Percentiles rank a stretch among this genome's conserved stretches.
Evolutionary conservation across 2,888 invertebrate species (phyloP).

Genomic region (Oegoconia quadripuncta): DNA sequence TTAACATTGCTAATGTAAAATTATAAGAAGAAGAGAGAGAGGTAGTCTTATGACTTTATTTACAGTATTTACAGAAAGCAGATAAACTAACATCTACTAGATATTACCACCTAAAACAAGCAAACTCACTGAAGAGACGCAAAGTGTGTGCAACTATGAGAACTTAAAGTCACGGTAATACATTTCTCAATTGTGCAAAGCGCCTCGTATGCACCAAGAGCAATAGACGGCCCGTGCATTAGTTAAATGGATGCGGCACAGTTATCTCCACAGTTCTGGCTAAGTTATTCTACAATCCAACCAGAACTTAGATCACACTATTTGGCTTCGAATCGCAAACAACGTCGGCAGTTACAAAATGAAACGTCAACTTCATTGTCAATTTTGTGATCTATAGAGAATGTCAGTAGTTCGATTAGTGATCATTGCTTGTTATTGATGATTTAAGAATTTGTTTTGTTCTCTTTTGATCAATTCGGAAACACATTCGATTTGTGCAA

Average conservation of each 20-base stretch:
- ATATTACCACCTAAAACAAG: too few species aligned
- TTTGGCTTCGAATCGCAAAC: slow-evolving; percentile 59
- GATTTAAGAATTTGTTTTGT: too few species aligned
- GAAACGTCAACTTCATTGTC: slow-evolving; percentile 46
- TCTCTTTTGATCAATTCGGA: too few species aligned
- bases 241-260: slow-evolving; percentile 67
- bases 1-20: too few species aligned
- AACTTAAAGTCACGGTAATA: slow-evolving; percentile 37
- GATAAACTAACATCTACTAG: too few species aligned
- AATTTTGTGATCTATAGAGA: background rate
- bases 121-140: too few species aligned
- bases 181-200: slow-evolving; percentile 63
- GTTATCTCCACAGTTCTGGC: slow-evolving; percentile 58
- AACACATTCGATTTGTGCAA: too few species aligned
- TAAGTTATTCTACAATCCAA: slow-evolving; percentile 67
- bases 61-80: too few species aligned
- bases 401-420: background rate
- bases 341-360: slow-evolving; percentile 45
- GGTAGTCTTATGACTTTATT: too few species aligned
- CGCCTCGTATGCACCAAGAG: slow-evolving; percentile 71
- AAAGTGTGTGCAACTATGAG: too few species aligned
- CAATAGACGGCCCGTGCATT: slow-evolving; percentile 74
- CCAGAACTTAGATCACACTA: slow-evolving; percentile 66
- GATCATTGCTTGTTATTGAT: too few species aligned
- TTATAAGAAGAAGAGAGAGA: too few species aligned